Evolutionary conservation across 2,113 vertebrate species (phyloP).

Genomic region (Aptenodytes forsteri): DNA sequence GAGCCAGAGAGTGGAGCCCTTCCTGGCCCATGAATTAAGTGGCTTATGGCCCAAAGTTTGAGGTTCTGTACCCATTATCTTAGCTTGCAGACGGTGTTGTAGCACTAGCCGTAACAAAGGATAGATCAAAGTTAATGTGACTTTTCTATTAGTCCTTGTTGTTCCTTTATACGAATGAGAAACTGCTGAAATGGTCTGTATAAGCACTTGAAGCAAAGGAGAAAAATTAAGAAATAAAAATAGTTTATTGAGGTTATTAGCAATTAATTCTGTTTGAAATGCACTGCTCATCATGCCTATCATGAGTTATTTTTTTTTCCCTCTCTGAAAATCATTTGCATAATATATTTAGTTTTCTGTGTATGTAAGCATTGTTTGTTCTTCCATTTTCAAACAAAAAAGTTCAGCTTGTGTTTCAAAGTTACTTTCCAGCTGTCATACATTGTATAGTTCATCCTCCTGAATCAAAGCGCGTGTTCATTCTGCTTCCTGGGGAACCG

Average conservation of each 20-base stretch:
- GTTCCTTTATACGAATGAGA: neutral
- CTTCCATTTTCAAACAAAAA: neutral
- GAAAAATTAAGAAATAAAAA: neutral
- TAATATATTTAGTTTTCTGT: neutral
- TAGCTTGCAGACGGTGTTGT: neutral
- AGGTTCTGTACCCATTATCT: neutral
- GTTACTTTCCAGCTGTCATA: neutral
- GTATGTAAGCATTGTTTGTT: neutral
- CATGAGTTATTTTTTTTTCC: neutral
- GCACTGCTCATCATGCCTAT: neutral
- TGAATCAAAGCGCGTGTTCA: fast-evolving
- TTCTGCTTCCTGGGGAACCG: neutral
- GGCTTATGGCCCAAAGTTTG: neutral
- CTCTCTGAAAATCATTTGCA: neutral
- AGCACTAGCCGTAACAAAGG: neutral
- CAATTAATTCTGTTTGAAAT: neutral
- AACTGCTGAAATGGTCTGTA: neutral
- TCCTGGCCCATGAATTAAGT: neutral
- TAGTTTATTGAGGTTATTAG: neutral
- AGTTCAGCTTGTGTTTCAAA: neutral
- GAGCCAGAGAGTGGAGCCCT: neutral
- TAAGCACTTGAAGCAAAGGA: neutral
- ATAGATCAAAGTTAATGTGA: neutral
- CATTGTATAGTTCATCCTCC: neutral
- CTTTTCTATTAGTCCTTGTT: neutral